Evolutionary conservation across 1,140 invertebrate genomes (phyloP), one percentile per base, ranked within the genome.

Genomic region (Battus philenor): DNA sequence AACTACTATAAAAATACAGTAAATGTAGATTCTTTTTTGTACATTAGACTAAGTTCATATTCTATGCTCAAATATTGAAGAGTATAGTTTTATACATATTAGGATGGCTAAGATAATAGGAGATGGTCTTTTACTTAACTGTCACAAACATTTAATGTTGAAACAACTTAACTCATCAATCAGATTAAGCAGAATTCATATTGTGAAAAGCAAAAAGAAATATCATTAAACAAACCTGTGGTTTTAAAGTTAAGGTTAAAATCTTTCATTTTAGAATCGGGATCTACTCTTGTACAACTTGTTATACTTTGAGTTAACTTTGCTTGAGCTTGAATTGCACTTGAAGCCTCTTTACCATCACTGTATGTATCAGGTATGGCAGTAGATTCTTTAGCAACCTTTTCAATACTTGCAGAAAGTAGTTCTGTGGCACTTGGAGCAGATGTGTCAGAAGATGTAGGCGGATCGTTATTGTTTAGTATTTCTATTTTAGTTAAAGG

Each of bases 221-320:
- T n/a, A n/a, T n/a, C n/a, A n/a, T n/a, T n/a, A n/a, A n/a, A n/a
- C 18, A 20, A 20, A 83, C 79, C 79, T 68, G 70, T 58, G 53
- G 60, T 52, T 36, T 72, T 76, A 68, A 67, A 79, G 45, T 83
- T 81, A 24, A 84, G 66, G 46, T 76, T 81, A 60, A 79, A 73
- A 75, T 84, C 77, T 70, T 80, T 84, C 80, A 84, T 84, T 49
- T 70, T 80, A 54, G 62, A 52, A 24, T 81, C 71, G 68, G 67
- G 30, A 57, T 77, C 64, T 52, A 62, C 70, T 5, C 74, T 59
- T 31, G 68, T 44, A 24, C 68, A 67, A 54, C 70, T 81, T 20
- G 65, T 70, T 68, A 80, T 60, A 44, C 72, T 75, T 51, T 78
- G 72, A 52, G 74, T 70, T 47, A 81, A 58, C 54, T 84, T 84